Evolutionary conservation across 1,140 invertebrate genomes (phyloP).

Genomic region (Scaptodrosophila lebanonensis): DNA sequence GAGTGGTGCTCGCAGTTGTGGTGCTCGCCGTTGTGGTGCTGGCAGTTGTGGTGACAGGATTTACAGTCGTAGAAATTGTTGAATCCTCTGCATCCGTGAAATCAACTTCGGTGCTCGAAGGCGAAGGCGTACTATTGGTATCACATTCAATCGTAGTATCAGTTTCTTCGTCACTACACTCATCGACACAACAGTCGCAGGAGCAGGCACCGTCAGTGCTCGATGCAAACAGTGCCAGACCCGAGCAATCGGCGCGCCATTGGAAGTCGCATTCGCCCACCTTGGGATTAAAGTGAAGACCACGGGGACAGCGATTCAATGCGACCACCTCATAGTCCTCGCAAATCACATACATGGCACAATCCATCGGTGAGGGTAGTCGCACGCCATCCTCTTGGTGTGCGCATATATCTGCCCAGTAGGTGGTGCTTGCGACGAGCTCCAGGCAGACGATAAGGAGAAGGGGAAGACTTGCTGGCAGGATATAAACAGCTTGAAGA

Average conservation of each 20-base stretch:
- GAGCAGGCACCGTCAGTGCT: conserved; percentile 23
- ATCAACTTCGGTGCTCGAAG: too few relatives aligned
- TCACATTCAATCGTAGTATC: too few relatives aligned
- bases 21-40: not conserved
- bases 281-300: conserved; percentile 49
- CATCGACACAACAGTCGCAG: conserved; percentile 47
- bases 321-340: conserved; percentile 21
- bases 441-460: conserved; percentile 13
- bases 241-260: conserved; percentile 48
- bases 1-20: not conserved
- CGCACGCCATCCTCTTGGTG: conserved; percentile 33
- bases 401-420: conserved; percentile 29
- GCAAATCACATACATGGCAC: conserved; percentile 41
- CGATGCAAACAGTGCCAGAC: conserved; percentile 28
- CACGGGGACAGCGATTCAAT: conserved; percentile 44
- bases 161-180: conserved; percentile 18
- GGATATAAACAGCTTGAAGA: not conserved
- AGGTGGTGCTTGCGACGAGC: not conserved
- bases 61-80: conserved; percentile 2
- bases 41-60: not conserved
- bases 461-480: conserved; percentile 9
- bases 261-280: conserved; percentile 56
- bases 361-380: conserved; percentile 32
- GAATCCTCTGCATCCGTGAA: too few relatives aligned
- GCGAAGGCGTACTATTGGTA: too few relatives aligned